Percentiles rank a stretch among this genome's conserved stretches.
Conservation (phyloP, 1,140 invertebrate genomes). For the Pantala flavescens region DNA sequence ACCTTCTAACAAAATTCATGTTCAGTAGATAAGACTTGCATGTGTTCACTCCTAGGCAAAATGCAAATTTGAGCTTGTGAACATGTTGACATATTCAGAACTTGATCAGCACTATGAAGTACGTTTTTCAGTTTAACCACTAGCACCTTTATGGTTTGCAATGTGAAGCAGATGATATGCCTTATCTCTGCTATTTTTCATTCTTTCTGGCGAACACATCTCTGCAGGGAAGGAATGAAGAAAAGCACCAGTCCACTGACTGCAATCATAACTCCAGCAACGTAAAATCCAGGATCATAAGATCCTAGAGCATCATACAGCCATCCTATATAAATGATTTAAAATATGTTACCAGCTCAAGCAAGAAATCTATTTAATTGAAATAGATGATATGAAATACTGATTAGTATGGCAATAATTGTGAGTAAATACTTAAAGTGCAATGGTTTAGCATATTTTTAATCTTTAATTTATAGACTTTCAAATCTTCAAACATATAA, state of each 20-base stretch:
- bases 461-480: too few species aligned
- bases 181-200: not conserved
- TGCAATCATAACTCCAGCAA: constrained; percentile 71
- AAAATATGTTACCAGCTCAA: constrained; percentile 15
- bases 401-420: not conserved
- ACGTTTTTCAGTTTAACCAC: not conserved
- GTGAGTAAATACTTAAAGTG: too few species aligned
- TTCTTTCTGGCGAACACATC: constrained; percentile 22
- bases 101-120: not conserved
- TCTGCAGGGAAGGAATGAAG: constrained; percentile 67
- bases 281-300: constrained; percentile 72
- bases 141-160: not conserved
- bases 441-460: too few species aligned
- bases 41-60: not conserved
- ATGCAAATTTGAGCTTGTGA: not conserved
- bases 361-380: not conserved
- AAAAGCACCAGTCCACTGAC: constrained; percentile 83
- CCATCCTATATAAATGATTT: constrained; percentile 50
- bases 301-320: constrained; percentile 64
- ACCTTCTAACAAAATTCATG: too few species aligned
- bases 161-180: not conserved
- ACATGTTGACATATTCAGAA: not conserved
- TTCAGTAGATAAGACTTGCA: too few species aligned
- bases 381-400: not conserved
- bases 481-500: too few species aligned